Evolutionary conservation across 2,888 invertebrate species (phyloP), one percentile per base, ranked within the genome.

Genomic region (Callimorpha dominula): DNA sequence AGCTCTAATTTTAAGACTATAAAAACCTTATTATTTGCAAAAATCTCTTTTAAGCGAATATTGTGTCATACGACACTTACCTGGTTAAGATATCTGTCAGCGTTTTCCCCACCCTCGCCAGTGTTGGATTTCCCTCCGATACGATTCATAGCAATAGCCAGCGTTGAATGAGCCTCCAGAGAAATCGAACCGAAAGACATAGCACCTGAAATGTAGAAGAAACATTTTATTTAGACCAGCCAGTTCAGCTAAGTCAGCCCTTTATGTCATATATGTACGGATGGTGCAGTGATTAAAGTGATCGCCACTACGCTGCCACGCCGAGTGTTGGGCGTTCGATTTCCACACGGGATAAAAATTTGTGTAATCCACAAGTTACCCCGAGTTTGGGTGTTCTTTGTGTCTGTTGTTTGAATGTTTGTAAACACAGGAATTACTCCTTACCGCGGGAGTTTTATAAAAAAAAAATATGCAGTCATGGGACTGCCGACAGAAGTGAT

Each of bases 141-240:
- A 81, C 98, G 97, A 94, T 99, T 99, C 99, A 99, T 99, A 0
- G 99, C 99, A 71, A 99, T 96, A 0, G 99, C 99, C 50, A 99
- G 96, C 0, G 99, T 98, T 46, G 98, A 97, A 96, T 99, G 99
- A 1, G 99, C 98, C 93, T 99, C 99, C 87, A 99, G 95, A 0
- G 99, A 99, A 86, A 99, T 99, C 75, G 99, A 99, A 1, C 99
- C 99, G 93, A 99, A 99, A 85, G 99, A 99, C 99, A 99, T 99
- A 1, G 99, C 99, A 80, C 99, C 99, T 95, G 96, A 88, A 76
- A 60, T 57, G 8, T 12, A 11, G 4, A 66, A n/a, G 8, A 40
- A 31, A 40, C 7, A 14, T 17, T n/a, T n/a, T 15, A 14, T 64
- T 62, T 62, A 62, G 11, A 62, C 31, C 1, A 31, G 40, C 31